Evolutionary conservation across 2,113 vertebrate species (phyloP), one percentile per base, ranked within the genome.

Genomic region (Athene cunicularia): DNA sequence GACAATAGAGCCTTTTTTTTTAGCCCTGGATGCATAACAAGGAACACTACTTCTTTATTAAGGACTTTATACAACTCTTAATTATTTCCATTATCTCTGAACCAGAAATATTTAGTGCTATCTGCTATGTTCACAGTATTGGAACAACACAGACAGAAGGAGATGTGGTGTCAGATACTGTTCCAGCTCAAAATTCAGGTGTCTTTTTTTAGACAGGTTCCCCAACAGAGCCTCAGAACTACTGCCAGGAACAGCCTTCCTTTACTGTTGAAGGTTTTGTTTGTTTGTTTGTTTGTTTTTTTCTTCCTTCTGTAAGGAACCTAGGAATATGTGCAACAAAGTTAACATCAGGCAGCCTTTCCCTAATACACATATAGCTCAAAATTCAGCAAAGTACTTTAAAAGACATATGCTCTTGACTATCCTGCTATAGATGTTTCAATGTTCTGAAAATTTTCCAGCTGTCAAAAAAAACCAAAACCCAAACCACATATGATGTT

Each of bases 21-120:
- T 1, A 14, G 14, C 4, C 15, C 5, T 0, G 1, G 12, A 43
- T 23, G 15, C 14, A 1, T 8, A 70, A 47, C 17, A 53, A 10
- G 17, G 35, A 77, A 9, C 30, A 66, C 7, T 20, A 9, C n/a
- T 47, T 39, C 27, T 6, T 67, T 41, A 50, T 20, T 32, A 41
- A 52, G 43, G 32, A 9, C 32, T 52, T 91, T 2, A 56, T 11
- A 41, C 11, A 47, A 16, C n/a, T 23, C 16, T 7, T 18, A 45
- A 60, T 7, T 26, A 24, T 43, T 52, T 37, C 24, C 26, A 27
- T 32, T 59, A 10, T 21, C 8, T 50, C 43, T 8, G 27, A 70
- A 52, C 12, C 21, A 35, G 35, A 60, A 80, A 30, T 28, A 58
- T 32, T 33, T 73, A 50, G 17, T 8, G 4, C 32, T 19, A 39